Base-by-base conservation (phyloP, 2,888 invertebrate species). In the Drosophila kuntzei region DNA sequence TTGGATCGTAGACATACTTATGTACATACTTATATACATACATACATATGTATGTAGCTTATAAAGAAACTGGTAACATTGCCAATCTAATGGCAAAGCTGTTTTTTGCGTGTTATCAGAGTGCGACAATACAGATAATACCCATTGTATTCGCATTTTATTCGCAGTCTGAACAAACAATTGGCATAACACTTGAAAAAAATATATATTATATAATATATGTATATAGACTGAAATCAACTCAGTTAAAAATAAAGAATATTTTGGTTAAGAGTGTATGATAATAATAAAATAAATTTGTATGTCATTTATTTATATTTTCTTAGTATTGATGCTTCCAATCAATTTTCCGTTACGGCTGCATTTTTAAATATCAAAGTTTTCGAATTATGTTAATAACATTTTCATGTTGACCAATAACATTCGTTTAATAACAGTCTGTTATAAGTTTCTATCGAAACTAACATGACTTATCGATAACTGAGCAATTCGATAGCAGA, bases 101-200 rank as follows among this genome's bases (percentile, higher is more conserved):
- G 47, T 61, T 47, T 49, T 57, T 12, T 14, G 8, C n/a, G 8
- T 27, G 41, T 62, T 62, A 62, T 62, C 62, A 34, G 55, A 47
- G n/a, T 20, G 44, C 44, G 34, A 49, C 41, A 62, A 49, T 63
- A 36, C 63, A 50, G 63, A 43, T 62, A 63, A 57, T 43, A 57
- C 57, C 43, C 63, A 49, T 49, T 60, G 27, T 47, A 18, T 46
- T 34, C 34, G 32, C 32, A 29, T 32, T 32, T 29, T 49, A 49
- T 51, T 43, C 25, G 43, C 51, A 43, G 39, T 57, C 47, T 62
- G 57, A 61, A 37, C 44, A 61, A 61, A 61, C 61, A 61, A 29
- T 32, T 61, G 55, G 9, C 46, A 55, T 32, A 61, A 61, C 54
- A 60, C 60, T 60, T 60, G 54, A 32, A 22, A n/a, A 44, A 55